Conservation (phyloP, 2,888 invertebrate genomes). For the Agrochola macilenta region DNA sequence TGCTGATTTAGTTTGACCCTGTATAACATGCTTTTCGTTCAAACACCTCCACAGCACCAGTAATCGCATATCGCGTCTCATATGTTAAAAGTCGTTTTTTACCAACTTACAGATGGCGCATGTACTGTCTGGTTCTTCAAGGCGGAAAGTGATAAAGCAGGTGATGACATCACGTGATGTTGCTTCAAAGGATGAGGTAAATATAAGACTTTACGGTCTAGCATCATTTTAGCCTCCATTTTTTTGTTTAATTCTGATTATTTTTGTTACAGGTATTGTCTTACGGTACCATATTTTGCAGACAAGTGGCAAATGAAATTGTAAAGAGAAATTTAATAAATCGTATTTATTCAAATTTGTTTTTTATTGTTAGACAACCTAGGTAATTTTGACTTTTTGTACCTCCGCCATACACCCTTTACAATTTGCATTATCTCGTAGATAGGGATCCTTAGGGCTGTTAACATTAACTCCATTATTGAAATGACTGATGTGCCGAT, state of each 20-base stretch:
- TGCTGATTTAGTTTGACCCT: not conserved
- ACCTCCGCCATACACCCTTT: constrained; percentile 62
- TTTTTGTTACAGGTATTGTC: constrained; percentile 45
- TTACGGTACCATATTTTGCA: not conserved
- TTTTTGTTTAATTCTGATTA: not conserved
- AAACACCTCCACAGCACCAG: too few species aligned
- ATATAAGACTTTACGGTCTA: not conserved
- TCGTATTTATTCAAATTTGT: constrained; percentile 46
- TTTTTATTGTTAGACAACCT: constrained; percentile 63
- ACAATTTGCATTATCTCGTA: constrained; percentile 67
- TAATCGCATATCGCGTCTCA: not conserved
- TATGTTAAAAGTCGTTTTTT: not conserved
- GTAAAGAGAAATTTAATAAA: constrained; percentile 32
- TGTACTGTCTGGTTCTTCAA: not conserved
- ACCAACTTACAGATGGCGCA: constrained; percentile 13
- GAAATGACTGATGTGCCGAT: constrained; percentile 85
- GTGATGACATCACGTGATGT: not conserved
- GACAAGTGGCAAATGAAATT: constrained; percentile 2
- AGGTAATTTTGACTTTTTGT: constrained; percentile 57
- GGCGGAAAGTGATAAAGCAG: not conserved
- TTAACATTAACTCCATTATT: constrained; percentile 79
- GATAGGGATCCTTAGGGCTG: constrained; percentile 71
- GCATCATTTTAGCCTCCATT: not conserved
- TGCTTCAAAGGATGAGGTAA: constrained; percentile 18
- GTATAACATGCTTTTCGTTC: not conserved